Evolutionary conservation across 2,888 invertebrate genomes (phyloP).

Genomic region (Petrolisthes cinctipes): DNA sequence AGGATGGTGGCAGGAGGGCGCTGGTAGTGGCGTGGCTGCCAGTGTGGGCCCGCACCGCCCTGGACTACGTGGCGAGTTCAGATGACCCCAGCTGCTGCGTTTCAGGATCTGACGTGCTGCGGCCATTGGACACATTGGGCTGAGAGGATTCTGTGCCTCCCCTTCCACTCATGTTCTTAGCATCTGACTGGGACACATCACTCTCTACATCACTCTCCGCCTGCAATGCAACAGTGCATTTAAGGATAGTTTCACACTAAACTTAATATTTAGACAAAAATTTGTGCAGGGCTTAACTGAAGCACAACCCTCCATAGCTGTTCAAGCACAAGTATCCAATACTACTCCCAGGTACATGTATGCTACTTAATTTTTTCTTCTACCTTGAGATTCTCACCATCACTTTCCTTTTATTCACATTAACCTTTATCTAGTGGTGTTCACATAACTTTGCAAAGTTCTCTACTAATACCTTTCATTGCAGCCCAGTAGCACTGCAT

Average conservation of each 20-base stretch:
- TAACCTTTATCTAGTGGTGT: no score
- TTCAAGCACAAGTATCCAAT: not conserved
- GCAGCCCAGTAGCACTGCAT: no score
- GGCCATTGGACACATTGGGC: conserved; percentile 58
- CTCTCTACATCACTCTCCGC: conserved; percentile 77
- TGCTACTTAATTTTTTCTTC: no score
- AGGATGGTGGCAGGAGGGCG: conserved; percentile 51
- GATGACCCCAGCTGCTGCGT: conserved; percentile 57
- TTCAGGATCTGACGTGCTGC: conserved; percentile 62
- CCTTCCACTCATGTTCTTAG: conserved; percentile 68
- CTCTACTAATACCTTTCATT: no score
- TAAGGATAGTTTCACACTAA: not conserved
- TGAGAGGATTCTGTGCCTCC: conserved; percentile 33
- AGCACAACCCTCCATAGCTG: not conserved
- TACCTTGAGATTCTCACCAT: no score
- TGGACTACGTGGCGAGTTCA: conserved; percentile 55
- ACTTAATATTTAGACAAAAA: not conserved
- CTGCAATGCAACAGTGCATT: conserved; percentile 68
- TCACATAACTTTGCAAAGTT: no score
- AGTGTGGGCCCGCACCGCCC: conserved; percentile 52
- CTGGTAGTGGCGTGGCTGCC: conserved; percentile 34
- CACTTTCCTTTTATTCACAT: no score
- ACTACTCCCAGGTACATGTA: no score
- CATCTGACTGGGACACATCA: conserved; percentile 76
- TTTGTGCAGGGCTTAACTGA: conserved; percentile 5